These are phyloP conservation scores for Sitta carolinensis DNA, from an alignment of 2,797 vertebrate species.

Conservation along the genomic window DNA sequence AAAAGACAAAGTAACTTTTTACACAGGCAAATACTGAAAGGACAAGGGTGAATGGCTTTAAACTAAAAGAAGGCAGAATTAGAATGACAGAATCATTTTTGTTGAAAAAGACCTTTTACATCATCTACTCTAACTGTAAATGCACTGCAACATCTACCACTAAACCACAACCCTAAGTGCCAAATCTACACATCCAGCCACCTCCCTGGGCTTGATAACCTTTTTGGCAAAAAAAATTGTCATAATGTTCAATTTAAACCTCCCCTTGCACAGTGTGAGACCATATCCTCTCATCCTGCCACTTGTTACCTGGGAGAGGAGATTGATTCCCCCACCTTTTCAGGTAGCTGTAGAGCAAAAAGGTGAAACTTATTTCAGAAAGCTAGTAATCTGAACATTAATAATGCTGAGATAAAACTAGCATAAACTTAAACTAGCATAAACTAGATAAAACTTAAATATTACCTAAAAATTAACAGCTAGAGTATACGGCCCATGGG, in stretches of 20 bases:
- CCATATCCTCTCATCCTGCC: background rate
- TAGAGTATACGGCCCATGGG: background rate
- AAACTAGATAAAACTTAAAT: background rate
- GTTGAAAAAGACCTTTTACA: background rate
- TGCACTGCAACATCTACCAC: background rate
- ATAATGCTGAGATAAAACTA: background rate
- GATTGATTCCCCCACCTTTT: background rate
- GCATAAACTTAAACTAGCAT: background rate
- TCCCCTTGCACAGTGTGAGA: background rate
- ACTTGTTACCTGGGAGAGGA: background rate
- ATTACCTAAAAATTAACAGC: background rate
- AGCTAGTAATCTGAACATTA: background rate
- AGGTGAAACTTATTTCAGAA: background rate
- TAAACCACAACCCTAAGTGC: rapidly evolving
- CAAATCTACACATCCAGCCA: background rate
- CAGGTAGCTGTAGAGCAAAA: background rate
- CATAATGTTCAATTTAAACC: background rate
- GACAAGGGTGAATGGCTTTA: background rate
- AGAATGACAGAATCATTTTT: background rate
- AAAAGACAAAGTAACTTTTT: background rate
- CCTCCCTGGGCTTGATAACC: background rate
- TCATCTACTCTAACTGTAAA: background rate
- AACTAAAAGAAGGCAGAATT: background rate
- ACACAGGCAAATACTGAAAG: background rate
- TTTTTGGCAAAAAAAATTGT: background rate